Evolutionary conservation across 2,113 vertebrate genomes (phyloP).

Genomic region (Pelusios castaneus): DNA sequence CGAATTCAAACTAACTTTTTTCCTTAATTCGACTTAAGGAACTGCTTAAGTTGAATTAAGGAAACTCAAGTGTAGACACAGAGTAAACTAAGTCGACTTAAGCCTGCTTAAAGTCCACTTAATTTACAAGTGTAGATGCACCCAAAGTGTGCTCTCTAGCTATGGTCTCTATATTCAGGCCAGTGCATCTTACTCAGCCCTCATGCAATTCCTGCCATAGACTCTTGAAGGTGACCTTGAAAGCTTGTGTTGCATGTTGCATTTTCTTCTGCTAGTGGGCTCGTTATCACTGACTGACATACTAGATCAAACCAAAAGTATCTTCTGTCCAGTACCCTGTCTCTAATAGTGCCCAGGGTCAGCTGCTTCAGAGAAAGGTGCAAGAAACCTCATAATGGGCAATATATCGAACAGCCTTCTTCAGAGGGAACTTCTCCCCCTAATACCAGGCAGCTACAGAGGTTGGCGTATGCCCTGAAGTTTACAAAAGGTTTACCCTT

Average conservation of each 20-base stretch:
- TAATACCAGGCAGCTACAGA: background rate
- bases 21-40: no score
- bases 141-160: background rate
- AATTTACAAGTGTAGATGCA: no score
- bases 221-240: background rate
- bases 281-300: background rate
- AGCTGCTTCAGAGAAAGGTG: background rate
- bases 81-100: no score
- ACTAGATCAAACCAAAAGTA: background rate
- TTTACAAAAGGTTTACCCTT: background rate
- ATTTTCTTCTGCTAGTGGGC: background rate
- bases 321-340: background rate
- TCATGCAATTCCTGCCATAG: background rate
- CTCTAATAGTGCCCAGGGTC: background rate
- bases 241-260: background rate
- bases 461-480: background rate
- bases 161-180: background rate
- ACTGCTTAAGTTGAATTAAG: no score
- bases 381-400: background rate
- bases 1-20: no score
- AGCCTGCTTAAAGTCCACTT: no score
- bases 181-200: background rate
- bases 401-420: background rate
- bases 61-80: no score
- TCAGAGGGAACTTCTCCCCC: conserved; percentile 2